These are phyloP conservation scores for Nesogale talazaci DNA, from an alignment of 2,113 vertebrate species.

Conservation along the genomic window DNA sequence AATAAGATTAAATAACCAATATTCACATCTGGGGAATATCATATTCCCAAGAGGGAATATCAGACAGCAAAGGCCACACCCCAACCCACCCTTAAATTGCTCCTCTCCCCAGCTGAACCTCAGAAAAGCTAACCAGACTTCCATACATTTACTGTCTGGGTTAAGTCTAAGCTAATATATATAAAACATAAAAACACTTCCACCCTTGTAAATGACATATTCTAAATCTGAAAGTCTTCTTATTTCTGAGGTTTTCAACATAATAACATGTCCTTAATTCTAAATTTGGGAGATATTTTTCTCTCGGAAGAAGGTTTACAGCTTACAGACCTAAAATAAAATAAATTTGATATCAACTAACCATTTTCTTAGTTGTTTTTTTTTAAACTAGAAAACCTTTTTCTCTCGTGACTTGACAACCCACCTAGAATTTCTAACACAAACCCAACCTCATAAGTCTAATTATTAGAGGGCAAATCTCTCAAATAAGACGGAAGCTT, in stretches of 20 bases:
- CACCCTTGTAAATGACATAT: not conserved
- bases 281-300: not conserved
- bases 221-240: not conserved
- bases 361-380: not conserved
- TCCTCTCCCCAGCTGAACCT: not conserved
- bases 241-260: not conserved
- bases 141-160: not conserved
- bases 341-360: not conserved
- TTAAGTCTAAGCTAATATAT: conserved; percentile 24
- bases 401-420: conserved; percentile 32
- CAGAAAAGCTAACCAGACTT: conserved; percentile 27
- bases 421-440: conserved; percentile 8
- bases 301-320: not conserved
- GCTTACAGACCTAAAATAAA: not conserved
- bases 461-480: conserved; percentile 19
- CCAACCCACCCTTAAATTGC: not conserved
- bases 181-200: conserved; percentile 36
- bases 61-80: not conserved
- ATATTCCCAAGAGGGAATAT: not conserved
- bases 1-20: conserved; percentile 29
- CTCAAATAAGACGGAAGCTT: not conserved
- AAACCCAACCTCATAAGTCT: not conserved
- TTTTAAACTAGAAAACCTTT: not conserved
- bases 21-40: conserved; percentile 2
- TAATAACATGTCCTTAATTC: not conserved